Conservation (phyloP, 1,140 invertebrate species). For the Himalopsyche phryganea region DNA sequence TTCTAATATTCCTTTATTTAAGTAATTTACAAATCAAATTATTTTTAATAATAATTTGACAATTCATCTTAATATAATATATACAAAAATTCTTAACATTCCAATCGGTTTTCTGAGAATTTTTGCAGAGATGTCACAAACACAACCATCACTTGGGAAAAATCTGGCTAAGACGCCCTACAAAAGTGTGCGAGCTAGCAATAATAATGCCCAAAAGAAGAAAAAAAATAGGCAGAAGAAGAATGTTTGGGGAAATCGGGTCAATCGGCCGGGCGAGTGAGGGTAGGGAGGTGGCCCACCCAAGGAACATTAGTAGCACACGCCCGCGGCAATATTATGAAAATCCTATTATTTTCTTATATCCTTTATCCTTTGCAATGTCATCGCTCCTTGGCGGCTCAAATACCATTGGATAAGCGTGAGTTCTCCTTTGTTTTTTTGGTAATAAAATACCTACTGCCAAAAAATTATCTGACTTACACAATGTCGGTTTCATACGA, state of each 20-base stretch:
- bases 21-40: too few species aligned
- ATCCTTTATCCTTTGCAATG: slow-evolving; percentile 31
- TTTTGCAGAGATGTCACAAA: too few species aligned
- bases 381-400: slow-evolving; percentile 21
- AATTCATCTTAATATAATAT: too few species aligned
- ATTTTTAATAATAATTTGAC: too few species aligned
- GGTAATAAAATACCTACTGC: too few species aligned
- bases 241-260: slow-evolving; percentile 18
- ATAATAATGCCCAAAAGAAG: background rate
- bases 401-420: too few species aligned
- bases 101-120: too few species aligned
- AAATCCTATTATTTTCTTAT: slow-evolving; percentile 35
- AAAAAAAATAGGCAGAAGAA: slow-evolving; percentile 6
- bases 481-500: too few species aligned
- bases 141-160: background rate
- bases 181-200: background rate
- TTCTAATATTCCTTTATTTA: too few species aligned
- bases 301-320: slow-evolving; percentile 28
- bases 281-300: background rate
- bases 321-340: slow-evolving; percentile 27
- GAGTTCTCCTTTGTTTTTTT: too few species aligned
- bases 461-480: too few species aligned
- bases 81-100: too few species aligned
- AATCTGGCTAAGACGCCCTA: background rate
- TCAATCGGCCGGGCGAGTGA: slow-evolving; percentile 20